Evolutionary conservation across 2,888 invertebrate species (phyloP), one percentile per base, ranked within the genome.

Genomic region (Drosophila meridionalis): DNA sequence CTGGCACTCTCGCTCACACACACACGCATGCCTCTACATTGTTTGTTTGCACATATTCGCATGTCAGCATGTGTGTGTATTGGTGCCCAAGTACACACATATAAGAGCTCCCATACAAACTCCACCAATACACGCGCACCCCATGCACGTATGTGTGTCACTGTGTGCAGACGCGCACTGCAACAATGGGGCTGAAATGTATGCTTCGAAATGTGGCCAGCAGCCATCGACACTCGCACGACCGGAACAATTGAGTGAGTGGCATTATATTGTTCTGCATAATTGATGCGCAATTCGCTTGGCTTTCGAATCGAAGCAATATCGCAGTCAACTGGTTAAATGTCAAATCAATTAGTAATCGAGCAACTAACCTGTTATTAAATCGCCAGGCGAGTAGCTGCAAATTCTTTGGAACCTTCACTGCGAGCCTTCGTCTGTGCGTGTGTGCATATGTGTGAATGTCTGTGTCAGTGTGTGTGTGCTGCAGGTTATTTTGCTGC

Each of bases 221-320:
- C 59, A 45, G 59, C 26, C 38, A 64, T 34, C 57, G 20, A 53
- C 40, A 63, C 20, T 38, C n/a, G 50, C 8, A 42, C 30, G 38
- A 14, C 14, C 30, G 55, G 12, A 61, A 60, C 70, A 70, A 76
- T 66, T 53, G 73, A 70, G 28, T 69, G 69, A 69, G 28, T 65
- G 67, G 74, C 74, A 71, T 75, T 67, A 69, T 63, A 82, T 73
- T 84, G 82, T 79, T 90, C 84, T 90, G 87, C 82, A 83, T 87
- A 90, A 83, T 86, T 86, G 76, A 75, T 70, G 65, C 76, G 71
- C 80, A 83, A 67, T 76, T 84, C 43, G 53, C 40, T 48, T 55
- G 36, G 38, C 38, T 36, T 36, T 34, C 14, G 28, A 38, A 42
- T 70, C 36, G 26, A 52, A 52, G 32, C 20, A 11, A 40, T 32